These are phyloP conservation scores for Eupithecia inturbata DNA, from an alignment of 2,888 invertebrate genomes.

Conservation along the genomic window DNA sequence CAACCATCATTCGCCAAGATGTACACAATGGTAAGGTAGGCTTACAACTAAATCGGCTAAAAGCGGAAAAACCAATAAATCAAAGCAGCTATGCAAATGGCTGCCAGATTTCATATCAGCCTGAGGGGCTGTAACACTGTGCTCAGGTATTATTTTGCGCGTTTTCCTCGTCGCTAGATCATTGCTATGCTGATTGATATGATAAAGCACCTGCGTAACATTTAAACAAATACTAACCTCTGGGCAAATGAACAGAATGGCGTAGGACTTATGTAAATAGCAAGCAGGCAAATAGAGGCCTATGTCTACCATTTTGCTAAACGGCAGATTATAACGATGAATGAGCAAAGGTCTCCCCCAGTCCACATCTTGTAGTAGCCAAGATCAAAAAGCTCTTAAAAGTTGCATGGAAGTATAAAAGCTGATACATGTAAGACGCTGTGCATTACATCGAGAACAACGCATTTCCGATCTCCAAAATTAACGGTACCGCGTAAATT, in stretches of 20 bases:
- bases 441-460: not conserved
- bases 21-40: not conserved
- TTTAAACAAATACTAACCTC: not conserved
- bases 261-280: not conserved
- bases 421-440: not conserved
- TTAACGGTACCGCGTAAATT: conserved; percentile 3
- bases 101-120: not conserved
- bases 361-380: not conserved
- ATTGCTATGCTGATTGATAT: not conserved
- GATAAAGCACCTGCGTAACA: not conserved
- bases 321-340: not conserved
- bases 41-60: not conserved
- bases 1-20: not conserved
- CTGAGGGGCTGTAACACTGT: not conserved
- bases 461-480: not conserved
- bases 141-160: not conserved
- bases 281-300: not conserved
- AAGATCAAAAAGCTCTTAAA: not conserved
- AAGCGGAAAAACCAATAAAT: not conserved
- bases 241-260: not conserved
- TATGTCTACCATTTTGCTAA: not conserved
- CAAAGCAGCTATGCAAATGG: not conserved
- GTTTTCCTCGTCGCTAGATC: not conserved
- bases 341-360: not conserved
- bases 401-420: not conserved